Evolutionary conservation across 2,888 invertebrate species (phyloP), one percentile per base, ranked within the genome.

Genomic region (Melinaea menophilus): DNA sequence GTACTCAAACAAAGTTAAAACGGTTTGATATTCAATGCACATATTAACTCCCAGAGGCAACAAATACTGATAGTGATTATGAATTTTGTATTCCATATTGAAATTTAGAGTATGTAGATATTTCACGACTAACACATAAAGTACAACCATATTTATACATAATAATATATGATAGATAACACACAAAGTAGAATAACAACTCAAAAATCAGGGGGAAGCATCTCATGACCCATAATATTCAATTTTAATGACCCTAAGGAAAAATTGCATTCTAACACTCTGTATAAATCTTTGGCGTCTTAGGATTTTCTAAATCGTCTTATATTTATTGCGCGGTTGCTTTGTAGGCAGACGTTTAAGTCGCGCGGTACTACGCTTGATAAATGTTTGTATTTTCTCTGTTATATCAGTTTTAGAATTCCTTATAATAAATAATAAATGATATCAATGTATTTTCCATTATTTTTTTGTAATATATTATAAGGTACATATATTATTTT

Each of bases 271-370:
- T 35, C 35, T 4, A 35, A 41, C 88, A 88, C 88, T 89, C 88
- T 85, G 85, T 87, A 88, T 88, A 88, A 88, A 88, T 88, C 87
- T 11, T 7, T 41, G 41, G 2, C 5, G 41, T 41, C 41, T 87
- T 78, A 82, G 86, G 87, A 87, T 88, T 88, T 88, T 79, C 81
- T 86, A 86, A 88, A 88, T 88, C 86, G 85, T 79, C 85, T 80
- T 83, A 88, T 88, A 88, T 88, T 88, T 88, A 88, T 88, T 85
- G 81, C 85, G 75, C 74, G 79, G 78, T 81, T 78, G 81, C 76
- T 67, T 78, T 78, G 78, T 78, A 81, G 80, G 80, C 82, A 78
- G 79, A 81, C 84, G 83, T 85, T 87, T 85, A 85, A 79, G 76
- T 79, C 82, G 79, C 77, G 79, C 41, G 80, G 80, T 80, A 77